A percentile compares a stretch with the other conserved stretches of the same genome.
These are phyloP conservation scores for Archocentrus centrarchus DNA, from an alignment of 2,113 vertebrate genomes.

Conservation along the genomic window DNA sequence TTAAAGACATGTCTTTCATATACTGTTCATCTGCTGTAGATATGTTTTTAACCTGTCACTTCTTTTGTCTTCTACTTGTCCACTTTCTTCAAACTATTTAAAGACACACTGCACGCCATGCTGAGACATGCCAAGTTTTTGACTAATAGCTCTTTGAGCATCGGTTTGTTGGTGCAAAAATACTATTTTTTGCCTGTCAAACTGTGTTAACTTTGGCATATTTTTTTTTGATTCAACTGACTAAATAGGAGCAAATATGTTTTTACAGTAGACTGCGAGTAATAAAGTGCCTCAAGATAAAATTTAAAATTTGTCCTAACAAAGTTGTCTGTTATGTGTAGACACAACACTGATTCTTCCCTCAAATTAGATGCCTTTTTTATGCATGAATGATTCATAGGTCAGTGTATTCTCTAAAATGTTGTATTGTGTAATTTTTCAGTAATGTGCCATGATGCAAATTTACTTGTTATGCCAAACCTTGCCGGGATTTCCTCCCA, in stretches of 20 bases:
- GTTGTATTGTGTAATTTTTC: not conserved
- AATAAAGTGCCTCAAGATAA: too few species aligned
- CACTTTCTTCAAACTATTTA: not conserved
- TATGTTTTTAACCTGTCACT: too few species aligned
- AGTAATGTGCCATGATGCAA: not conserved
- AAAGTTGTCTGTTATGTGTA: too few species aligned
- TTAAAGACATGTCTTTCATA: too few species aligned
- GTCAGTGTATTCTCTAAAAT: not conserved
- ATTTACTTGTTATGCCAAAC: conserved; percentile 1
- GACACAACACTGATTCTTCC: not conserved
- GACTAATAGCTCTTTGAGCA: not conserved
- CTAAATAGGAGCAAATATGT: too few species aligned
- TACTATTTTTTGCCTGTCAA: too few species aligned
- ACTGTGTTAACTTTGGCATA: too few species aligned
- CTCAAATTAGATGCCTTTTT: not conserved
- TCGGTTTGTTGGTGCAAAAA: not conserved
- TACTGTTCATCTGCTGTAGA: too few species aligned
- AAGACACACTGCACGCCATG: not conserved
- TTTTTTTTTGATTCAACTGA: too few species aligned
- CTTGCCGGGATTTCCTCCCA: not conserved
- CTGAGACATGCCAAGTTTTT: not conserved
- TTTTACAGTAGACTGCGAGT: too few species aligned
- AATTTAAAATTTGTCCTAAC: too few species aligned
- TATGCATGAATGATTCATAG: not conserved
- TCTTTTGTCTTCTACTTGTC: not conserved